Evolutionary conservation across 2,888 invertebrate species (phyloP).

Genomic region (Pherbina coryleti): DNA sequence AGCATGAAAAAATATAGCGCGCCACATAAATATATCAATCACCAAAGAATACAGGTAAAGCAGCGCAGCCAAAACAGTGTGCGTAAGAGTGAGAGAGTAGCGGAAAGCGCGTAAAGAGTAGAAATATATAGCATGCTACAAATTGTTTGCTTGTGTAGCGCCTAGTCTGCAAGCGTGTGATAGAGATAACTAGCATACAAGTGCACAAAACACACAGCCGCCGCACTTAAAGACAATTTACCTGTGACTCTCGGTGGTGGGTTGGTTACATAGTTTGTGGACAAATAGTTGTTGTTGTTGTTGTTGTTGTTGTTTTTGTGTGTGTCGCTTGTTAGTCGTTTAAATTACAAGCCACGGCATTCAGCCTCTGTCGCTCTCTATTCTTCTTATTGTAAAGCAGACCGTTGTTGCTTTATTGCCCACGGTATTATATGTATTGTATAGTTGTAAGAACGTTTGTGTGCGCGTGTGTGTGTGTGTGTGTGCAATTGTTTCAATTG

Average conservation of each 20-base stretch:
- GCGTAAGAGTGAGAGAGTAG: not conserved
- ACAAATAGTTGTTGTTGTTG: not conserved
- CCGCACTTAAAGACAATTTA: not conserved
- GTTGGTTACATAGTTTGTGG: not conserved
- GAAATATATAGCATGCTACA: not conserved
- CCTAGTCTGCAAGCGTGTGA: not conserved
- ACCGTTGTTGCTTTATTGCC: constrained; percentile 27
- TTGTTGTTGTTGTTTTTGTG: not conserved
- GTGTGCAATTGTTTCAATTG: not conserved
- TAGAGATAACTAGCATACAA: too few species aligned
- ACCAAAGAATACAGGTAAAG: constrained; percentile 22
- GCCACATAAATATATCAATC: not conserved
- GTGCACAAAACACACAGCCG: too few species aligned
- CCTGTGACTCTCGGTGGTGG: constrained; percentile 11
- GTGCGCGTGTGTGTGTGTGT: not conserved
- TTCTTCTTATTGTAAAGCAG: constrained; percentile 19
- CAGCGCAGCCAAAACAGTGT: not conserved
- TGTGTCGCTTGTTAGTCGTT: not conserved
- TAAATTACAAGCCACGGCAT: not conserved
- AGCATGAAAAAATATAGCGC: not conserved
- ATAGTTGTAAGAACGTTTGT: not conserved
- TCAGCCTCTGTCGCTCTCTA: constrained; percentile 24
- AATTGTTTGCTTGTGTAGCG: not conserved
- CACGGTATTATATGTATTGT: not conserved
- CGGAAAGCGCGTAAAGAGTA: not conserved